Evolutionary conservation across 2,113 vertebrate genomes (phyloP).

Genomic region (Capricornis sumatraensis): DNA sequence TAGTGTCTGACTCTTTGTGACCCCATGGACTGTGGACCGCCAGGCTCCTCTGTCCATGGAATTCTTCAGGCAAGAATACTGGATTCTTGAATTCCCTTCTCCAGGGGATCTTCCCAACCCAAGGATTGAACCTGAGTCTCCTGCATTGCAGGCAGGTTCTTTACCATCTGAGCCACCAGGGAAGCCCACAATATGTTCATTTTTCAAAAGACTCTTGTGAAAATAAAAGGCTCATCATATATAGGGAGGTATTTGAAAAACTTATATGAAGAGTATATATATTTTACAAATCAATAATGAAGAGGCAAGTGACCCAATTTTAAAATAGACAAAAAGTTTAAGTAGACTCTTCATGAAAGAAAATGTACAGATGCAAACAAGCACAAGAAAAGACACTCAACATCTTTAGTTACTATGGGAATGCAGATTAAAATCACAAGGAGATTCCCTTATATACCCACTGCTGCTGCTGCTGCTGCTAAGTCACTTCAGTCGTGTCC

Average conservation of each 20-base stretch:
- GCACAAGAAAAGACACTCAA: not conserved
- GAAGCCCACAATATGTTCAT: not conserved
- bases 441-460: not conserved
- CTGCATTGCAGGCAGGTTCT: not conserved
- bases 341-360: not conserved
- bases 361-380: not conserved
- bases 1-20: not conserved
- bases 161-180: not conserved
- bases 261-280: not conserved
- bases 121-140: not conserved
- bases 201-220: not conserved
- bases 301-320: not conserved
- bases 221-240: not conserved
- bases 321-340: not conserved
- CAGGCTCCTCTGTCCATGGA: not conserved
- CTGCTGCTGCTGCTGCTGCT: too few relatives aligned
- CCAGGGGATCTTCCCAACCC: not conserved
- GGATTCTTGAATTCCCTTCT: not conserved
- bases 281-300: not conserved
- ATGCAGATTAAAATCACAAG: not conserved
- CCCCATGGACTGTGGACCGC: not conserved
- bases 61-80: not conserved
- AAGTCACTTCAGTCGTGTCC: too few relatives aligned
- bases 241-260: not conserved
- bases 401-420: not conserved